Base-by-base conservation (phyloP, 2,888 invertebrate genomes). In the Amphipyra tragopoginis region DNA sequence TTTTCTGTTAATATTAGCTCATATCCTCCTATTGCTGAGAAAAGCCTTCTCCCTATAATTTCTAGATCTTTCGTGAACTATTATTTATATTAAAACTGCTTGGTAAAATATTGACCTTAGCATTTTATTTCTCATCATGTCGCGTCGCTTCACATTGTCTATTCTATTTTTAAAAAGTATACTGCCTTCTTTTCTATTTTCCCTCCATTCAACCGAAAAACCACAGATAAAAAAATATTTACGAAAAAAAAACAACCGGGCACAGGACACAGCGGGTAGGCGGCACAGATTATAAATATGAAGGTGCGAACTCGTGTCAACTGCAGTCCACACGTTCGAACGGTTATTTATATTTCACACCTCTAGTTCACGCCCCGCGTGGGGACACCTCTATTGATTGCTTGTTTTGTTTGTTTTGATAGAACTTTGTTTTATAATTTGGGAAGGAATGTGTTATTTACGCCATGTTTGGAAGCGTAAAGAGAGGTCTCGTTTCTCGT, bases 251-350 rank as follows among this genome's bases (percentile, higher is more conserved):
- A 58, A 54, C n/a, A 33, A 10, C 44, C 52, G 51, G 55, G 60
- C 72, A 67, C 49, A 26, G 64, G 57, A 53, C 69, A 57, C 68
- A 63, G 53, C 72, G 63, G 70, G 80, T 73, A 76, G 81, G 73
- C 75, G 81, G 81, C 62, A 65, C 76, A 76, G 72, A 80, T 71
- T 78, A 82, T 82, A 80, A 81, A 82, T 81, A 77, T 75, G 65
- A 77, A 82, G 81, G 81, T 79, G 81, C 44, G 78, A 76, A 48
- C 68, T 50, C 65, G 56, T 69, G 82, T 82, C 83, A 82, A 52
- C 39, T 56, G 69, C 82, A 82, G 65, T 65, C 52, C 48, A 33
- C 45, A 45, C 62, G 64, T 56, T 57, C 72, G 73, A 68, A 75
- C 53, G 60, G 72, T 72, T 72, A 80, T 82, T 73, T 81, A 78